Base-by-base conservation (phyloP, 2,888 invertebrate genomes). In the Smittia aterrima region DNA sequence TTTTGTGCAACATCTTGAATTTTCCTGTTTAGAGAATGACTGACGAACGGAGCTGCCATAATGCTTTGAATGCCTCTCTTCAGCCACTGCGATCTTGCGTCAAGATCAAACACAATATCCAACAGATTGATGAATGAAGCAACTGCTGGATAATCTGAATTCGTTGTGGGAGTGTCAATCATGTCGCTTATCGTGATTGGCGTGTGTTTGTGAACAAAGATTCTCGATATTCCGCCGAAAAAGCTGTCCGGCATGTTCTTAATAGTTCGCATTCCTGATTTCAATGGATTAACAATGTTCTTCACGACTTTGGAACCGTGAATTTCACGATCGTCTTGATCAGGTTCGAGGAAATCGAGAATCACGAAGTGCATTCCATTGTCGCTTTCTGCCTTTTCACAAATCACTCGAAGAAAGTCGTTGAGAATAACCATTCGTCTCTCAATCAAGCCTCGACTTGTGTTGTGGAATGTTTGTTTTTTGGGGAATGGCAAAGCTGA, bases 391-490 rank as follows among this genome's bases (percentile, higher is more conserved):
- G 85, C 84, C 7, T 86, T 85, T 76, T 87, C 86, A 67, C 90
- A 86, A 71, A 95, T 80, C 72, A 88, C 88, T 79, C 89, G 87
- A 77, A 97, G 84, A 83, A 96, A 97, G 76, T 86, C 87, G 79
- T 96, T 94, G 47, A 96, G 80, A 86, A 90, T 88, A 54, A 87
- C 84, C 86, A 93, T 94, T 18, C 97, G 86, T 78, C 89, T 90
- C 81, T 97, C 96, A 74, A 97, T 83, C 24, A 97, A 91, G 1
- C 88, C 84, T 9, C 92, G 84, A 75, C 95, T 95, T 81, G 95
- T 93, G 80, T 96, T 97, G 80, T 96, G 95, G 82, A 97, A 94
- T 66, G 96, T 92, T 81, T 95, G 95, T 83, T 97, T 98, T 0
- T 91, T 93, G 0, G 97, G 97, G 80, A 96, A 94, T 24, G 90